Evolutionary conservation across 1,140 invertebrate species (phyloP), one percentile per base, ranked within the genome.

Genomic region (Holcopasites calliopsidis): DNA sequence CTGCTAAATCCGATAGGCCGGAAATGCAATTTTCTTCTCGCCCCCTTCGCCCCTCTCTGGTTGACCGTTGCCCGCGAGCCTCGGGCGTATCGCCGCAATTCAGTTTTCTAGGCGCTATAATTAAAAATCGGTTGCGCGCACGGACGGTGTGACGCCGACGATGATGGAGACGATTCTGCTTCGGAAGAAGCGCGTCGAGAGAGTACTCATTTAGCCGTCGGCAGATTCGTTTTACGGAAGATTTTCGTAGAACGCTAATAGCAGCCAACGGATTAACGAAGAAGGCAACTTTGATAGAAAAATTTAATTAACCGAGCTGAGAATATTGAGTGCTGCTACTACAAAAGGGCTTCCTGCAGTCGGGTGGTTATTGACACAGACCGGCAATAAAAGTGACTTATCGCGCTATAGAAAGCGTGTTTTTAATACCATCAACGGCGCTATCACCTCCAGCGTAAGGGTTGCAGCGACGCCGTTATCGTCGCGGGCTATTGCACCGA

Each of bases 1-100:
- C 71, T 74, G 62, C 66, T 74, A n/a, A 74, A 71, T 76, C 68
- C 66, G 68, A 70, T 60, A 61, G 47, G 23, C 54, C 33, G 38
- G 16, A 35, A 76, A 71, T 35, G 66, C 74, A 74, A 74, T 58
- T 76, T 60, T 71, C 66, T 76, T 60, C 35, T 18, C 54, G 2
- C n/a, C 44, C 28, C 13, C n/a, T 28, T 5, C 11, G 11, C n/a
- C 13, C 60, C 38, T 16, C 60, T 21, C 38, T 23, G 38, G 21
- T 38, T 31, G n/a, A n/a, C n/a, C n/a, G n/a, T 16, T n/a, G 18
- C 21, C 40, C 1, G 4, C 8, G 16, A 8, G 13, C 11, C 21
- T 28, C 16, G 16, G 16, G 6, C 28, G 1, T 6, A 8, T 1
- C 16, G 18, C 0, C 0, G 26, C 50, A 57, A 23, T 38, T 28